Evolutionary conservation across 2,797 vertebrate species (phyloP), one percentile per base, ranked within the genome.

Genomic region (Todus mexicanus): DNA sequence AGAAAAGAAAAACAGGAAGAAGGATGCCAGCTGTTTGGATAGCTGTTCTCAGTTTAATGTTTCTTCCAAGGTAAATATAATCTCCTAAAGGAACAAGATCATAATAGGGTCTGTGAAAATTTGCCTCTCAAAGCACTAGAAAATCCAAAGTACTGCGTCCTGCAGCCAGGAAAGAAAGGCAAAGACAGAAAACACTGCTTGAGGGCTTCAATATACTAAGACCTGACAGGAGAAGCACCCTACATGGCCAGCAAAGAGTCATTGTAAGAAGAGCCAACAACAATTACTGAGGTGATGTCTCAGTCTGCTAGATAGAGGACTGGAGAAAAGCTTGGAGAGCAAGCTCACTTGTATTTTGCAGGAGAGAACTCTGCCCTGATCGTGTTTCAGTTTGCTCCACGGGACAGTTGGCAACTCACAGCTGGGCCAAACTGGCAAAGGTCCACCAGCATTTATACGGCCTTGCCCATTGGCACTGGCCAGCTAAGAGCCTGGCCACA

Each of bases 261-360:
- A 94, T 6, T n/a, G 29, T 74, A 82, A 68, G 64, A 84, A 86
- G 89, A 90, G 93, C 96, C 94, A 96, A 96, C 92, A 89, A 79
- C 83, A 92, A 91, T 96, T 90, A 89, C 87, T 96, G 96, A 96
- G 94, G 96, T 94, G 93, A 94, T 86, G 95, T 97, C 94, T 96
- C 90, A 48, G 82, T 84, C 91, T 94, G 81, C 72, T 70, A 91
- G 89, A 69, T 29, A 26, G 7, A 80, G 72, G 33, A 64, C 84
- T 48, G 81, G 40, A 92, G 69, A 80, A 94, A 90, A 94, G 50
- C 89, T 83, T 70, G 68, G 87, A 89, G 61, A 83, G 43, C 3
- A 0, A 88, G 18, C 71, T 75, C 43, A 11, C 43, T 81, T 2
- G 1, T 47, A 25, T 72, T 89, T 84, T 88, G 70, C 40, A 66